Evolutionary conservation across 2,888 invertebrate species (phyloP).

Genomic region (Luperina testacea): DNA sequence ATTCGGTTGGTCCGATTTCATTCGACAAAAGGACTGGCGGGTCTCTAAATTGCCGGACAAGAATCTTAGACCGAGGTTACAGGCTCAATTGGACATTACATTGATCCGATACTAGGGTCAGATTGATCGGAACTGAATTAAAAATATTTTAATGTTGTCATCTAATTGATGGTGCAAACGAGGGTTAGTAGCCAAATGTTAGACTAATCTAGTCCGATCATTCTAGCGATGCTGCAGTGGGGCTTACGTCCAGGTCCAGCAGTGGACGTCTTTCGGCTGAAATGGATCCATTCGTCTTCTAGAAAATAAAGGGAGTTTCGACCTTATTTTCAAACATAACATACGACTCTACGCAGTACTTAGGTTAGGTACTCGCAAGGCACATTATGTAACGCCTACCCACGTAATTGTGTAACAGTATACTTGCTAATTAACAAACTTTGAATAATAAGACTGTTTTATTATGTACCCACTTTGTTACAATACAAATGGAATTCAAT

Average conservation of each 20-base stretch:
- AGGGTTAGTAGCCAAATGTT: neutral
- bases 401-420: constrained; percentile 24
- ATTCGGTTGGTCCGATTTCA: constrained; percentile 14
- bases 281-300: neutral
- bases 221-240: neutral
- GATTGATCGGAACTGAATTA: constrained; percentile 3
- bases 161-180: neutral
- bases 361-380: neutral
- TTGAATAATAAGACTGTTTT: constrained; percentile 12
- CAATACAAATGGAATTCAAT: constrained; percentile 35
- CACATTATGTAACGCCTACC: constrained; percentile 18
- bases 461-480: constrained; percentile 22
- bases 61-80: constrained; percentile 4
- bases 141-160: neutral
- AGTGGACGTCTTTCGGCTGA: neutral
- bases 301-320: neutral
- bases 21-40: constrained; percentile 1
- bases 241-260: neutral
- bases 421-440: constrained; percentile 25
- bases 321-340: neutral
- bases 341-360: constrained; percentile 2
- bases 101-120: neutral
- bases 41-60: constrained; percentile 25
- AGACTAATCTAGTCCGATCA: neutral
- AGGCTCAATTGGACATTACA: neutral